phyloP scores from a whole-genome alignment of 2,888 invertebrate species.

The Panzeria rudis region DNA sequence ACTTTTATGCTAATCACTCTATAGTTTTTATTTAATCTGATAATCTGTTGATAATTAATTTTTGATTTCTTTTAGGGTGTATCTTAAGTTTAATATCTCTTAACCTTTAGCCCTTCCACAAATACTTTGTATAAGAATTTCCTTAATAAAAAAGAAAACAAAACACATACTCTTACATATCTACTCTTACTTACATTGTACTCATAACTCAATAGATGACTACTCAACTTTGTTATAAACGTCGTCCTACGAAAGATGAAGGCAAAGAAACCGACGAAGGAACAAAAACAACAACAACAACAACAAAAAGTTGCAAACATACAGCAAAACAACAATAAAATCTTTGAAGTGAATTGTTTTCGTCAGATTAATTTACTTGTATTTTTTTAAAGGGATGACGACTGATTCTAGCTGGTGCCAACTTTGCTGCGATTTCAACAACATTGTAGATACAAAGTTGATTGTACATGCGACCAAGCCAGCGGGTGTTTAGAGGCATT shows the following conservation, averaged over 20 bases:
- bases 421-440: constrained; percentile 16
- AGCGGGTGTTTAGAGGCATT: constrained; percentile 50
- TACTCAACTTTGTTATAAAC: constrained; percentile 58
- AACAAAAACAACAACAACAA: neutral
- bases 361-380: constrained; percentile 55
- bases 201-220: constrained; percentile 40
- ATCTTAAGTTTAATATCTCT: neutral
- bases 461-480: constrained; percentile 47
- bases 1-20: too few relatives aligned
- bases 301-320: neutral
- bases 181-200: constrained; percentile 10
- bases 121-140: constrained; percentile 27
- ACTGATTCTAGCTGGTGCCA: constrained; percentile 29
- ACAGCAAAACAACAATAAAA: constrained; percentile 36
- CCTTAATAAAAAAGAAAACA: too few relatives aligned
- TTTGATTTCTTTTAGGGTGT: neutral
- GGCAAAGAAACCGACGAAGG: constrained; percentile 39
- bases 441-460: constrained; percentile 66
- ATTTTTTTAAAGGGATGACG: constrained; percentile 40
- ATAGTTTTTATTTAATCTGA: neutral
- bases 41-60: neutral
- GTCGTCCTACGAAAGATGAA: constrained; percentile 49
- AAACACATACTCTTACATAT: neutral
- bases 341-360: constrained; percentile 59
- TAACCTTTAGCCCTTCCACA: neutral